phyloP scores from a whole-genome alignment of 2,113 vertebrate species.

The Gymnogyps californianus region DNA sequence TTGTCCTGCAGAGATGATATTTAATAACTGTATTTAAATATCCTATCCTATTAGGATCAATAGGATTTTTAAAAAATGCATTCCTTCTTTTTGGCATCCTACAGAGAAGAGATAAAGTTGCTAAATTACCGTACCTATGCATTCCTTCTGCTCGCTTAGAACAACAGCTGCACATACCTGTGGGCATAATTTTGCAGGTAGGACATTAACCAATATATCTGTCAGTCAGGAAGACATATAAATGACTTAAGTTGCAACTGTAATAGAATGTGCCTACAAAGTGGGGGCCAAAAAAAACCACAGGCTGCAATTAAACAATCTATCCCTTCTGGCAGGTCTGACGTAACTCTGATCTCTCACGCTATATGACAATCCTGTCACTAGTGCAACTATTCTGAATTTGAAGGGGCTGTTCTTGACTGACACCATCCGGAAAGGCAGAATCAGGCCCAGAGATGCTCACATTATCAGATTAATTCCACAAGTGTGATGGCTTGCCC shows the following conservation, averaged over 20 bases:
- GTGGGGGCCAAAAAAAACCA: neutral
- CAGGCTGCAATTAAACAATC: neutral
- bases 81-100: neutral
- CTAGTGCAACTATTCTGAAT: neutral
- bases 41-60: neutral
- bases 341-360: accelerated
- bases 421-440: neutral
- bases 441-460: neutral
- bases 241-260: neutral
- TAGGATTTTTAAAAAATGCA: neutral
- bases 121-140: neutral
- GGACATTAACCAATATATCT: neutral
- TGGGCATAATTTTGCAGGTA: slow-evolving; percentile 3
- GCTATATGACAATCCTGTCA: neutral
- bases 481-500: neutral
- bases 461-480: neutral
- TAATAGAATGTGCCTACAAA: neutral
- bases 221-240: neutral
- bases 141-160: neutral
- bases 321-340: neutral
- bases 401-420: neutral
- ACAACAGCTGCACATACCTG: neutral
- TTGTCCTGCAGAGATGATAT: neutral
- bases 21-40: slow-evolving; percentile 8
- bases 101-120: neutral